Percentiles rank a stretch among this genome's conserved stretches.
Evolutionary conservation across 2,113 vertebrate species (phyloP).

Genomic region (Lanius ludovicianus): DNA sequence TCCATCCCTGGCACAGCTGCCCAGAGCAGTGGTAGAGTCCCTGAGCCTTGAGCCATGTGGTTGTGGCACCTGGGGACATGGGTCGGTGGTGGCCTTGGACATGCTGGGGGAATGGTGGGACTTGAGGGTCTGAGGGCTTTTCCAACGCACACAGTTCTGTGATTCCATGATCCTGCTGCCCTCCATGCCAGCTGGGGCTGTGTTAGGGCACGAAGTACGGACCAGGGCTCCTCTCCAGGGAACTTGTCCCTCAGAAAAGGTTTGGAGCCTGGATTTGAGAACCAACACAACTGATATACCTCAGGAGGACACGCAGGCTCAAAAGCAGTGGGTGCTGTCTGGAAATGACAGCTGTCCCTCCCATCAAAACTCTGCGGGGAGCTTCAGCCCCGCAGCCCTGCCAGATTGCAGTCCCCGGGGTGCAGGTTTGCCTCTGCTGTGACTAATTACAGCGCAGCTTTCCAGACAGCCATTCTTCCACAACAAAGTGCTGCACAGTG

Average conservation of each 20-base stretch:
- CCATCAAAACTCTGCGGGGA: rapidly evolving
- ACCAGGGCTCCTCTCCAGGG: background rate
- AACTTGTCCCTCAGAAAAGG: rapidly evolving
- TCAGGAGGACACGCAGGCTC: rapidly evolving
- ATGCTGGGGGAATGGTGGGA: rapidly evolving
- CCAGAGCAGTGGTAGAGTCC: background rate
- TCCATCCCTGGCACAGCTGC: background rate
- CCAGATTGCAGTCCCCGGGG: background rate
- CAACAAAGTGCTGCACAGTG: rapidly evolving
- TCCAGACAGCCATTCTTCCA: rapidly evolving
- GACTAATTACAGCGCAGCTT: background rate
- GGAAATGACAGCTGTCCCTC: rapidly evolving
- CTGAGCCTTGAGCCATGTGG: rapidly evolving
- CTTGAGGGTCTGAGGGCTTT: background rate
- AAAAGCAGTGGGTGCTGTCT: rapidly evolving
- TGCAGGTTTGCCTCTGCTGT: background rate
- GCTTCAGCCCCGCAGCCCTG: background rate
- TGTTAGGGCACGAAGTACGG: rapidly evolving
- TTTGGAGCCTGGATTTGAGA: background rate
- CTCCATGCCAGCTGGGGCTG: rapidly evolving
- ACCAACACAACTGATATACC: rapidly evolving
- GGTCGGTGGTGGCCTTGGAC: background rate
- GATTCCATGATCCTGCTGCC: background rate
- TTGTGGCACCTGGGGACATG: background rate
- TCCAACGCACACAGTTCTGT: rapidly evolving